A percentile compares a stretch with the other conserved stretches of the same genome.
Conservation (phyloP, 1,140 invertebrate species). For the Eriocheir sinensis region DNA sequence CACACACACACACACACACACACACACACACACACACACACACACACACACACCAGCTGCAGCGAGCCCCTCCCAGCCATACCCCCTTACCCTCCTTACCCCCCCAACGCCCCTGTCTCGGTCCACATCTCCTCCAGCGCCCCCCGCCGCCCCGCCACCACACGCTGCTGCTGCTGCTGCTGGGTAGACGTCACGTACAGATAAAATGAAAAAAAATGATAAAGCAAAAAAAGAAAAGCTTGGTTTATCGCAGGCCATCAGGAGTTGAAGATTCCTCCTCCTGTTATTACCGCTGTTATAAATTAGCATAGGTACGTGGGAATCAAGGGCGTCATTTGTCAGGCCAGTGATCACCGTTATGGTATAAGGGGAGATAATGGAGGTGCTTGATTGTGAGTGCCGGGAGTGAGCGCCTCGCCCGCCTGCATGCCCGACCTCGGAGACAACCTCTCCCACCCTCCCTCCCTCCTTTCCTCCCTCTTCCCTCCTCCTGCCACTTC, state of each 20-base stretch:
- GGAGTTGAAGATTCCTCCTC: neutral
- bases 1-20: too few species aligned
- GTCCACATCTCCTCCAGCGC: neutral
- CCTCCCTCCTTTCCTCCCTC: neutral
- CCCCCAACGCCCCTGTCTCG: neutral
- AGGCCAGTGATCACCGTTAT: slow-evolving; percentile 35
- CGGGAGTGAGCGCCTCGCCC: neutral
- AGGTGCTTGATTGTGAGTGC: slow-evolving; percentile 28
- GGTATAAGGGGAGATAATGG: slow-evolving; percentile 17
- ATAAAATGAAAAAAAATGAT: slow-evolving; percentile 9
- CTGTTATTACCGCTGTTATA: slow-evolving; percentile 7
- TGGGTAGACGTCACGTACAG: neutral
- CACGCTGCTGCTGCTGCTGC: neutral
- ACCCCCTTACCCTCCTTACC: neutral
- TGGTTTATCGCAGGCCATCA: neutral
- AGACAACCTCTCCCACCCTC: neutral
- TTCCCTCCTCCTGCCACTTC: neutral
- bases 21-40: too few species aligned
- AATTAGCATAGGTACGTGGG: slow-evolving; percentile 4
- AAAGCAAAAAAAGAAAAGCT: neutral
- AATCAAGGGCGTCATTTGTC: slow-evolving; percentile 4
- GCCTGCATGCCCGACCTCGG: neutral
- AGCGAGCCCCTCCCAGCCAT: neutral
- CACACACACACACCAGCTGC: neutral
- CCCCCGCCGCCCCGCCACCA: neutral